Base-by-base conservation (phyloP, 2,888 invertebrate genomes). In the Amphipoea lucens region DNA sequence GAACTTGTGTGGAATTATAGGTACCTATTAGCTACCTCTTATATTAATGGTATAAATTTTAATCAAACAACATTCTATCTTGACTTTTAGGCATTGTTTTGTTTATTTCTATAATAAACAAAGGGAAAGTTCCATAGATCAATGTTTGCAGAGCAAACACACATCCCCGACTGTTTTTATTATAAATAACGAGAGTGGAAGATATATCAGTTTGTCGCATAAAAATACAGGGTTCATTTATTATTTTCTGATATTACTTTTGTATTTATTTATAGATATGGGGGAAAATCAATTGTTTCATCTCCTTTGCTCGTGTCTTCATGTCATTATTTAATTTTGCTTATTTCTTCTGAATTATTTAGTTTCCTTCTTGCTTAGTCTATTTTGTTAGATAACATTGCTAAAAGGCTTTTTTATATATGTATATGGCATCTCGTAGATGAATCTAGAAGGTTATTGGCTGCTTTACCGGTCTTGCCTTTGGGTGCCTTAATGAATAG, bases 61-160 rank as follows among this genome's bases (percentile, higher is more conserved):
- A 17, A 36, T 40, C n/a, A 40, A 63, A 72, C 40, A 73, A 74
- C 51, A 36, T 62, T 73, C 42, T 63, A 36, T 74, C 40, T 42
- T 77, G 57, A 81, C 87, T 89, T 83, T 87, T 81, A 84, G 73
- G 79, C 74, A 74, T 79, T 93, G 89, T 94, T 94, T 92, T 92
- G 88, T 92, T 92, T 91, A 90, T 87, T 85, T 77, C 90, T 86
- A 85, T 87, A 86, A 92, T 92, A 91, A 94, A 93, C 92, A 92
- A 89, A 90, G 91, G 92, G 91, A 83, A 89, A 90, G 83, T 85
- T 90, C 90, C 75, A 70, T 81, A 78, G 83, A 73, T 82, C 84
- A 88, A 91, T 94, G 93, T 94, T 94, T 95, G 90, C 91, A 89
- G 88, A 92, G 88, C 88, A 93, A 95, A 95, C 92, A 94, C 83